These are phyloP conservation scores for Galeopsomyia nigrocyanea DNA, from an alignment of 2,888 invertebrate genomes.

Conservation along the genomic window DNA sequence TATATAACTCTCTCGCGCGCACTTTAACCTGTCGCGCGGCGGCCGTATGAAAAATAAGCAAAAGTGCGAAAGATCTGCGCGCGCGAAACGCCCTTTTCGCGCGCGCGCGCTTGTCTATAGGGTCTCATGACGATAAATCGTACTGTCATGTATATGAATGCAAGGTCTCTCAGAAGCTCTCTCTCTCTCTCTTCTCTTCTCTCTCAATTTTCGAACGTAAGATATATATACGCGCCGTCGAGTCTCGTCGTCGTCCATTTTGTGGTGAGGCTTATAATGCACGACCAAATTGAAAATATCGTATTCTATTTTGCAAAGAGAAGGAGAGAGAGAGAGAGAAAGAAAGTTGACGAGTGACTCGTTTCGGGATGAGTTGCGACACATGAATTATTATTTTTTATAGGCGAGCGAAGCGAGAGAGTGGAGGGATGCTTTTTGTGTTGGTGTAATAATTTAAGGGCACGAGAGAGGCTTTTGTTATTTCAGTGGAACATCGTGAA, in stretches of 20 bases:
- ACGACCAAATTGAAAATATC: conserved; percentile 38
- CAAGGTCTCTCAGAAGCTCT: conserved; percentile 31
- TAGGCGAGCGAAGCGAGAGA: conserved; percentile 4
- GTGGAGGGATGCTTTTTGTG: neutral
- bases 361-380: neutral
- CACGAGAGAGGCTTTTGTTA: too few relatives aligned
- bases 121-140: conserved; percentile 46
- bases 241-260: conserved; percentile 19
- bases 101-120: conserved; percentile 10
- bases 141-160: conserved; percentile 37
- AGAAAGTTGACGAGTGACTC: conserved; percentile 5
- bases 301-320: conserved; percentile 28
- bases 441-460: too few relatives aligned
- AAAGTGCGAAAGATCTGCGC: conserved; percentile 3
- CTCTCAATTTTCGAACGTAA: conserved; percentile 36
- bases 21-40: conserved; percentile 18
- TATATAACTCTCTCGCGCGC: neutral
- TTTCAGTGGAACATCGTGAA: too few relatives aligned
- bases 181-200: conserved; percentile 17
- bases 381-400: conserved; percentile 40
- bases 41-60: neutral
- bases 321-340: conserved; percentile 9
- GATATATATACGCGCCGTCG: neutral
- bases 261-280: conserved; percentile 16
- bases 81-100: conserved; percentile 37